Evolutionary conservation across 2,113 vertebrate species (phyloP).

Genomic region (Perccottus glenii): DNA sequence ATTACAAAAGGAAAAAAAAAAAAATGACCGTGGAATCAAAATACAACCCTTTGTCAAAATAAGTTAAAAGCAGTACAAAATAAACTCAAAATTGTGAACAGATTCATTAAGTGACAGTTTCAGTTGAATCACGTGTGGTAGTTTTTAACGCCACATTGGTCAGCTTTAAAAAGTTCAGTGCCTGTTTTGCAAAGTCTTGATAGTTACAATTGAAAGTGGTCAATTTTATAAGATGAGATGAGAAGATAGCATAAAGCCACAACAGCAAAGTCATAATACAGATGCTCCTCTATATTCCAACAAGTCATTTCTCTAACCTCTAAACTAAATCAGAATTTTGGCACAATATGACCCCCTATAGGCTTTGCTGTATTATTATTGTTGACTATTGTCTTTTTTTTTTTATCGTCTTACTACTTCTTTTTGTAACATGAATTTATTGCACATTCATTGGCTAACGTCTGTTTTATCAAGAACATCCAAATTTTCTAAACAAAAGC

Average conservation of each 20-base stretch:
- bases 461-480: background rate
- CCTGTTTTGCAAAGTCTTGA: constrained; percentile 30
- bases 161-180: constrained; percentile 23
- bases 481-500: constrained; percentile 13
- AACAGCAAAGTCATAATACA: constrained; percentile 32
- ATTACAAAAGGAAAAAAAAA: constrained; percentile 21
- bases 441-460: background rate
- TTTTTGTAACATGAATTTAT: background rate
- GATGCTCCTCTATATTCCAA: constrained; percentile 12
- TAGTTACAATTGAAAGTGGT: constrained; percentile 14
- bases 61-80: constrained; percentile 41
- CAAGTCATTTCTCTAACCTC: constrained; percentile 19
- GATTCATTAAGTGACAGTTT: constrained; percentile 37
- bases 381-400: background rate
- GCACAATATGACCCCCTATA: constrained; percentile 43
- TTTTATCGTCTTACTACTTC: background rate
- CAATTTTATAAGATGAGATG: constrained; percentile 18
- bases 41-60: constrained; percentile 29
- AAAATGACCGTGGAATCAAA: constrained; percentile 11
- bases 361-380: constrained; percentile 15
- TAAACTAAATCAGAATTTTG: constrained; percentile 42
- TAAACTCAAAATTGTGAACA: constrained; percentile 40
- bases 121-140: constrained; percentile 32
- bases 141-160: constrained; percentile 20
- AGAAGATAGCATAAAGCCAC: constrained; percentile 33